Percentiles rank a stretch among this genome's conserved stretches.
Evolutionary conservation across 1,140 invertebrate genomes (phyloP).

Genomic region (Drosophila pseudoobscura): DNA sequence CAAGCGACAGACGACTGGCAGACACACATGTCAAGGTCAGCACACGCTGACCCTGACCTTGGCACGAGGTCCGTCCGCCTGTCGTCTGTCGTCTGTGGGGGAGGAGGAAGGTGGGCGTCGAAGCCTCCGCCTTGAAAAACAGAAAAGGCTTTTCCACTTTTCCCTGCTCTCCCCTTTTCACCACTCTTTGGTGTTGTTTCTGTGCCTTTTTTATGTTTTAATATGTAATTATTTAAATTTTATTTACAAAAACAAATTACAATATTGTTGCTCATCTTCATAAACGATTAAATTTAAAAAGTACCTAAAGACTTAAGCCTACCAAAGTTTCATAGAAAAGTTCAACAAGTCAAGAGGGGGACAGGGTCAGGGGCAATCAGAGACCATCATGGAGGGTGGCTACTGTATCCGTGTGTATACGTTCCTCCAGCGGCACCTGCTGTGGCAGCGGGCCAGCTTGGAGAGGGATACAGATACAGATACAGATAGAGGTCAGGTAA

Average conservation of each 20-base stretch:
- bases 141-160: conserved; percentile 12
- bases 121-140: conserved; percentile 29
- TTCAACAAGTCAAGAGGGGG: conserved; percentile 55
- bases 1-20: not conserved
- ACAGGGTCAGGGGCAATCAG: conserved; percentile 26
- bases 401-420: conserved; percentile 9
- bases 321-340: conserved; percentile 66
- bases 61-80: conserved; percentile 15
- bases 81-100: conserved; percentile 7
- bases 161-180: conserved; percentile 3
- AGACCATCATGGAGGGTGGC: conserved; percentile 52
- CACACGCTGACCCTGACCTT: conserved; percentile 61
- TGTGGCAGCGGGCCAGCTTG: conserved; percentile 43
- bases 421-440: conserved; percentile 40
- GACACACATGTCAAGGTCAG: conserved; percentile 60
- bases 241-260: conserved; percentile 82
- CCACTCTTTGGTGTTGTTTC: conserved; percentile 13
- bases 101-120: not conserved
- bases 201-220: conserved; percentile 31
- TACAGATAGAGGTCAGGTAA: not conserved
- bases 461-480: not conserved
- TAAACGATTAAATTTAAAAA: conserved; percentile 80
- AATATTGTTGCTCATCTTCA: conserved; percentile 72
- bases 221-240: conserved; percentile 77
- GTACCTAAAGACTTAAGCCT: conserved; percentile 76